A percentile compares a stretch with the other conserved stretches of the same genome.
These are phyloP conservation scores for Luperina nickerlii DNA, from an alignment of 2,888 invertebrate genomes.

Conservation along the genomic window DNA sequence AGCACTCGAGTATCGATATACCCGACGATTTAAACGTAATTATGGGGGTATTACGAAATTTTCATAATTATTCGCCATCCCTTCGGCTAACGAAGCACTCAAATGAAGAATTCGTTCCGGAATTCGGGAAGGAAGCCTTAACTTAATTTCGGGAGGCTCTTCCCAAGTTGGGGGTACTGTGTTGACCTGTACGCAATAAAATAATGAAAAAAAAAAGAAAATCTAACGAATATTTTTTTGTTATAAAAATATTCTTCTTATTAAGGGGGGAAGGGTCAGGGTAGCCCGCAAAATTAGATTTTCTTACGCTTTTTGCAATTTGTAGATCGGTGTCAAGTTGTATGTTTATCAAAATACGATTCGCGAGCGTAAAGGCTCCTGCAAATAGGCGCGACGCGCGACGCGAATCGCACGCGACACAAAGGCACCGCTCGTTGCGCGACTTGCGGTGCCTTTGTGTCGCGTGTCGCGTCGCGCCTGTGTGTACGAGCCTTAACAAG, in stretches of 20 bases:
- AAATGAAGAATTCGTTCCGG: slow-evolving; percentile 67
- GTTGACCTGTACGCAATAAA: slow-evolving; percentile 48
- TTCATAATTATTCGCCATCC: slow-evolving; percentile 67
- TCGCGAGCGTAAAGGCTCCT: too few relatives aligned
- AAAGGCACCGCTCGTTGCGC: too few relatives aligned
- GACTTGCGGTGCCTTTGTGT: too few relatives aligned
- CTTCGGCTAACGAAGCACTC: slow-evolving; percentile 64
- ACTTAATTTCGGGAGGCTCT: slow-evolving; percentile 59
- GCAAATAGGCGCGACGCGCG: too few relatives aligned
- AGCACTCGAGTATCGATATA: slow-evolving; percentile 34
- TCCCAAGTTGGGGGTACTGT: slow-evolving; percentile 20
- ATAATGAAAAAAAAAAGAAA: slow-evolving; percentile 3
- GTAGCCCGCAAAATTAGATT: background rate
- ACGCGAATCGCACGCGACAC: too few relatives aligned
- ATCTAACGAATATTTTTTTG: background rate
- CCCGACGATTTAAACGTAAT: slow-evolving; percentile 57
- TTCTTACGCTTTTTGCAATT: background rate
- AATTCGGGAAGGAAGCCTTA: slow-evolving; percentile 63
- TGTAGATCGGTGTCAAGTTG: background rate
- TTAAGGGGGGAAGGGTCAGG: too few relatives aligned
- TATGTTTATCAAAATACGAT: background rate
- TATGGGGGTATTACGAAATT: slow-evolving; percentile 64
- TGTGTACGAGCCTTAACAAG: too few relatives aligned
- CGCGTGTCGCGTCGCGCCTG: too few relatives aligned
- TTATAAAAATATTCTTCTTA: background rate